These are phyloP conservation scores for Vannuccia rotundouncinata DNA, from an alignment of 2,888 invertebrate genomes.

Conservation along the genomic window DNA sequence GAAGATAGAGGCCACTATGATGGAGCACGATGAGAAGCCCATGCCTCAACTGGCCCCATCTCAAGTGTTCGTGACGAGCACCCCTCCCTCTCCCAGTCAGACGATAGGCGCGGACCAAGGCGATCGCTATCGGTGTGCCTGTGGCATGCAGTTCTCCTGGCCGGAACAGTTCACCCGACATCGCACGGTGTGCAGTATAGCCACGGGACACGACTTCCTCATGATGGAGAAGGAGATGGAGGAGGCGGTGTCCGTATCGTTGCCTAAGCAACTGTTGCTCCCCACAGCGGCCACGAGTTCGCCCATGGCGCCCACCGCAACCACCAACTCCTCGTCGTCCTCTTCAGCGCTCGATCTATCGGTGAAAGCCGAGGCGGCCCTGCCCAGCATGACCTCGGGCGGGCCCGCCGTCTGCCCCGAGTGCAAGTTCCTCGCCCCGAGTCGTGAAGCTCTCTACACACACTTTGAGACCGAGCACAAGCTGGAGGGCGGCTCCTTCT, in stretches of 20 bases:
- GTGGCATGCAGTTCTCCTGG: background rate
- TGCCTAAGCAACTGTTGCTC: background rate
- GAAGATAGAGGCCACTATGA: background rate
- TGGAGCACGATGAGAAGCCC: background rate
- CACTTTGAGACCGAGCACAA: conserved; percentile 30
- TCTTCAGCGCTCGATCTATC: background rate
- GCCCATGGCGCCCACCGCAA: background rate
- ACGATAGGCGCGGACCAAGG: background rate
- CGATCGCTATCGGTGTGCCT: background rate
- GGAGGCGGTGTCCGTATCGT: background rate
- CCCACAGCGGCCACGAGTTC: background rate
- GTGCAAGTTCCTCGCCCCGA: conserved; percentile 11
- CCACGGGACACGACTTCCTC: background rate
- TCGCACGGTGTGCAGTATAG: background rate
- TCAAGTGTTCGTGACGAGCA: background rate
- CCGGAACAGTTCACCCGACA: background rate
- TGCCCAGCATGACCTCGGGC: background rate
- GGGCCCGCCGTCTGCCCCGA: conserved; percentile 9
- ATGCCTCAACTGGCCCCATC: background rate
- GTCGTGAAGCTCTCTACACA: background rate
- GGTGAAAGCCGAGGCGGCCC: background rate
- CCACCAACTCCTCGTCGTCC: background rate
- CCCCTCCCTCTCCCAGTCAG: background rate
- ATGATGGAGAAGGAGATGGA: background rate
- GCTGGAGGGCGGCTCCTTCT: conserved; percentile 23